Evolutionary conservation across 1,140 invertebrate genomes (phyloP).

Genomic region (Papilio machaon): DNA sequence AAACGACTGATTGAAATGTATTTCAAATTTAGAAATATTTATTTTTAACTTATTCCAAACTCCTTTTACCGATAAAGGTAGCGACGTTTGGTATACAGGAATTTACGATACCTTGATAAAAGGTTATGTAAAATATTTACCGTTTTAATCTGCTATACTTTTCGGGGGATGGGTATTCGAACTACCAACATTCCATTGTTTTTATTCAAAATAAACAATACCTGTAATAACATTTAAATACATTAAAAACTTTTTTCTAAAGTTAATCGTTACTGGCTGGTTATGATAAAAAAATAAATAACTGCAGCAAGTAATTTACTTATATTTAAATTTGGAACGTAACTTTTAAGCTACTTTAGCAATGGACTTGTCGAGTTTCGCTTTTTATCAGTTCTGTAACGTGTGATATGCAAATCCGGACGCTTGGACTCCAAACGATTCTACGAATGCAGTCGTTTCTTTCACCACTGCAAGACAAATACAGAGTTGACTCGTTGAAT

Average conservation of each 20-base stretch:
- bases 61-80: constrained; percentile 12
- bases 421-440: constrained; percentile 32
- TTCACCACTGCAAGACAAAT: constrained; percentile 36
- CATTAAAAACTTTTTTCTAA: not conserved
- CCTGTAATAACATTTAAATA: not conserved
- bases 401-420: constrained; percentile 32
- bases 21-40: constrained; percentile 31
- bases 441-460: constrained; percentile 34
- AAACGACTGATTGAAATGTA: constrained; percentile 27
- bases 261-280: not conserved
- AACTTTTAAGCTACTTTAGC: not conserved
- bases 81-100: constrained; percentile 16
- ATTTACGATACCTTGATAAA: constrained; percentile 23
- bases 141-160: constrained; percentile 34
- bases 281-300: not conserved
- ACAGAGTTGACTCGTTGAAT: constrained; percentile 21
- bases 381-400: constrained; percentile 28
- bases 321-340: constrained; percentile 18
- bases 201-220: not conserved
- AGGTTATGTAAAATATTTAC: constrained; percentile 36
- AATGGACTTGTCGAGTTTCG: not conserved
- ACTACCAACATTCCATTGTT: constrained; percentile 11
- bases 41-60: constrained; percentile 14
- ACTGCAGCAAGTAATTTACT: not conserved
- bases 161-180: constrained; percentile 1